These are phyloP conservation scores for Porites cylindrica DNA, from an alignment of 92 coral and sea anemone genomes.

Conservation along the genomic window DNA sequence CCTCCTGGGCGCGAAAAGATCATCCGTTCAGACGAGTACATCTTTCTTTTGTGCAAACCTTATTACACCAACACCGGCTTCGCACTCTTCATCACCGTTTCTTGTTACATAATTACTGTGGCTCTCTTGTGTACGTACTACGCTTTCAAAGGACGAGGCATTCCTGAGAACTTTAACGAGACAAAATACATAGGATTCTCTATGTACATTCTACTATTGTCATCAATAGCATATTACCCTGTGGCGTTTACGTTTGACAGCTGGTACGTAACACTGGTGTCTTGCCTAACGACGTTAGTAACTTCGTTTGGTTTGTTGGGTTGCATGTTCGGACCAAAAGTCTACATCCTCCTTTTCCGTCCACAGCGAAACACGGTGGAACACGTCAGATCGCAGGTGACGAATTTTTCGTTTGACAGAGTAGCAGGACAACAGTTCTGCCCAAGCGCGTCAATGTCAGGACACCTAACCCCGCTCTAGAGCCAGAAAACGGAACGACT, in stretches of 20 bases:
- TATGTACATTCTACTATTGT: conserved; percentile 68
- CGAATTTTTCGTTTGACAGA: conserved; percentile 15
- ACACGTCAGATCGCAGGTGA: conserved; percentile 51
- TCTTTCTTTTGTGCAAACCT: conserved; percentile 62
- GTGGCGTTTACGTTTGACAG: conserved; percentile 66
- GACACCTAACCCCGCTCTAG: neutral
- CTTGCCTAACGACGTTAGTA: conserved; percentile 63
- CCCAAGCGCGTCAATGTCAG: neutral
- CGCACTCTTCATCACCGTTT: conserved; percentile 48
- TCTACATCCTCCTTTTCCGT: conserved; percentile 53
- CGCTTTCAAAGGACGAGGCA: conserved; percentile 71
- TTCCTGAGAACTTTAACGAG: conserved; percentile 81
- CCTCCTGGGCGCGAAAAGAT: conserved; percentile 54
- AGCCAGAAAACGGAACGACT: neutral
- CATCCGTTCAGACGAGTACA: conserved; percentile 53
- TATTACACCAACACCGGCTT: conserved; percentile 43
- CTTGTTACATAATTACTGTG: conserved; percentile 41
- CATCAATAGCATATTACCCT: conserved; percentile 71
- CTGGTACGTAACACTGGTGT: conserved; percentile 73
- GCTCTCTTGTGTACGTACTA: conserved; percentile 70
- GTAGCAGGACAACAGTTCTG: conserved; percentile 3
- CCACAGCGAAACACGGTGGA: conserved; percentile 66
- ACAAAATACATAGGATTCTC: conserved; percentile 77
- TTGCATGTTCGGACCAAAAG: conserved; percentile 70
- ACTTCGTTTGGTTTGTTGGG: conserved; percentile 69